These are phyloP conservation scores for Entelurus aequoreus DNA, from an alignment of 2,113 vertebrate genomes.

Conservation along the genomic window DNA sequence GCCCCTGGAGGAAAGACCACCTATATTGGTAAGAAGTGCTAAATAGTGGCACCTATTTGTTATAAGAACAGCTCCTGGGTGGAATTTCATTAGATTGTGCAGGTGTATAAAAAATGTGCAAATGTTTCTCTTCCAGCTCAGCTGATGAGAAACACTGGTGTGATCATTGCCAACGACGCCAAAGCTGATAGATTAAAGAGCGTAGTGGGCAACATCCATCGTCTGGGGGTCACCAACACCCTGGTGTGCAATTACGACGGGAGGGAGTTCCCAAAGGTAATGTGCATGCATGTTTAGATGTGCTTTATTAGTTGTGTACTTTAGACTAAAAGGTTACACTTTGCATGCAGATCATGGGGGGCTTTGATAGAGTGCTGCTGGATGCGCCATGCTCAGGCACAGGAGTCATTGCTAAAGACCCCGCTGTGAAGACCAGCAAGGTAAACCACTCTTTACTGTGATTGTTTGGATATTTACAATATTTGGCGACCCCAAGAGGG, in stretches of 20 bases:
- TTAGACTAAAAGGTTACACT: constrained; percentile 6
- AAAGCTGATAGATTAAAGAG: constrained; percentile 84
- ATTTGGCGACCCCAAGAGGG: not conserved
- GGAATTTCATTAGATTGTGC: not conserved
- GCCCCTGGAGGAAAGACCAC: constrained; percentile 96
- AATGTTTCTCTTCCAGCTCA: constrained; percentile 73
- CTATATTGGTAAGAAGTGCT: constrained; percentile 81
- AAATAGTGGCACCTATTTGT: not conserved
- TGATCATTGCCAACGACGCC: constrained; percentile 90
- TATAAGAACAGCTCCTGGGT: too few species aligned
- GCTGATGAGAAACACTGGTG: constrained; percentile 95
- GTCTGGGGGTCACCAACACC: constrained; percentile 88
- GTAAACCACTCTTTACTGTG: constrained; percentile 54
- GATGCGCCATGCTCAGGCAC: constrained; percentile 96
- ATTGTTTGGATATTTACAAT: not conserved
- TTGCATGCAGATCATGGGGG: constrained; percentile 81
- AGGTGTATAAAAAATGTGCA: not conserved
- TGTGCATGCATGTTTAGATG: too few species aligned
- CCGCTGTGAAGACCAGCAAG: constrained; percentile 94
- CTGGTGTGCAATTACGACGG: constrained; percentile 90
- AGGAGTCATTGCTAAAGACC: constrained; percentile 94
- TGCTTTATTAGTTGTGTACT: not conserved
- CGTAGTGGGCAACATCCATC: constrained; percentile 93
- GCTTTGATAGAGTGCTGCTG: constrained; percentile 90
- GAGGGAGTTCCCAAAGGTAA: constrained; percentile 90